Evolutionary conservation across 2,888 invertebrate species (phyloP).

Genomic region (Leptogaster cylindrica): DNA sequence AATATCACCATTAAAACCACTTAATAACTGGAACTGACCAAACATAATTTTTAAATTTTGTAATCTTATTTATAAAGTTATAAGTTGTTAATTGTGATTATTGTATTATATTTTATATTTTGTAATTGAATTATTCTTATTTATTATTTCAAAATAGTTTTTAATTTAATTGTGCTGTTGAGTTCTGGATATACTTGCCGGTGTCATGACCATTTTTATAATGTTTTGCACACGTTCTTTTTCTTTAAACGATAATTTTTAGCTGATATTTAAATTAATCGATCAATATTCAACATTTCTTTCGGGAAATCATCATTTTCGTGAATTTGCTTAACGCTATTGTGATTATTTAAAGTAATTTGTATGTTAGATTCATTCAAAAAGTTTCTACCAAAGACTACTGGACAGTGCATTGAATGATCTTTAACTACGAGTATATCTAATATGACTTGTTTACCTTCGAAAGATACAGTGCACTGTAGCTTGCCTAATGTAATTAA

Average conservation of each 20-base stretch:
- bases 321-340: neutral
- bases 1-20: no score
- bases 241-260: neutral
- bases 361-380: neutral
- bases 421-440: neutral
- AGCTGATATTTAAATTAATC: neutral
- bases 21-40: no score
- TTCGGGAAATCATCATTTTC: neutral
- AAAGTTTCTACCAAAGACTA: neutral
- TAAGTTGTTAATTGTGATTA: no score
- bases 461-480: neutral
- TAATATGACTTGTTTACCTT: neutral
- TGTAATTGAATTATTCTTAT: no score
- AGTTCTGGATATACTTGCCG: neutral
- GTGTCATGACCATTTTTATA: no score
- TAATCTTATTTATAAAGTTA: no score
- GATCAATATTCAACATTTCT: neutral
- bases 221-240: neutral
- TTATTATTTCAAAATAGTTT: no score
- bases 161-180: neutral
- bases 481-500: no score
- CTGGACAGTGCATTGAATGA: neutral
- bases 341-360: neutral
- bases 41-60: no score
- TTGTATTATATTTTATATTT: no score